phyloP scores from a whole-genome alignment of 2,888 invertebrate species.

The Bombyx huttoni region DNA sequence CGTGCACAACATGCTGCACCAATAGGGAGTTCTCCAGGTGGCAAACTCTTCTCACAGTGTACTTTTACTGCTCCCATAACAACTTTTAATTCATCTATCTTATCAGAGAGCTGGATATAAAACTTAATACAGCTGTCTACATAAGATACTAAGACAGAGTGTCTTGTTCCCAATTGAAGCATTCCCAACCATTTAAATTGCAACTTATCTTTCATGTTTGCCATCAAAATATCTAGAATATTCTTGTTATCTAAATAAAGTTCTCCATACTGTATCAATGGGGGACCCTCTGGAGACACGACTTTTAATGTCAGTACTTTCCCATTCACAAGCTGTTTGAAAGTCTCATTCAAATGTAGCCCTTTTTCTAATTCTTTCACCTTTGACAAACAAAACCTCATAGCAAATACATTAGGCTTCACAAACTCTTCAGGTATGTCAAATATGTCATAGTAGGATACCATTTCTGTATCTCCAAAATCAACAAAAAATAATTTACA shows the following conservation, averaged over 20 bases:
- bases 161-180: conserved; percentile 39
- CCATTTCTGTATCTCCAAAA: conserved; percentile 83
- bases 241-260: conserved; percentile 74
- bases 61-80: conserved; percentile 78
- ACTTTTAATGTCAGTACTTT: conserved; percentile 77
- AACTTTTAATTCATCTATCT: conserved; percentile 71
- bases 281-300: conserved; percentile 77
- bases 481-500: conserved; percentile 87
- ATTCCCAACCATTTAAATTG: conserved; percentile 52
- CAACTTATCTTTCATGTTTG: conserved; percentile 48
- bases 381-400: conserved; percentile 81
- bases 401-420: conserved; percentile 80
- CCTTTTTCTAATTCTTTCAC: conserved; percentile 75
- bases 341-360: conserved; percentile 77
- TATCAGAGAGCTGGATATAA: conserved; percentile 78
- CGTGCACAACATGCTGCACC: conserved; percentile 84
- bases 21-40: conserved; percentile 59
- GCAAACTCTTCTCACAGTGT: conserved; percentile 67
- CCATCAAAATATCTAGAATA: conserved; percentile 70
- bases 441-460: conserved; percentile 79
- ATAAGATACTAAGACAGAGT: conserved; percentile 74
- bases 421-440: conserved; percentile 82
- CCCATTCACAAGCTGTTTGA: conserved; percentile 77
- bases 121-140: conserved; percentile 81
- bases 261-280: conserved; percentile 82